Base-by-base conservation (phyloP, 2,113 vertebrate species). In the Neodontobutis hainanensis region DNA sequence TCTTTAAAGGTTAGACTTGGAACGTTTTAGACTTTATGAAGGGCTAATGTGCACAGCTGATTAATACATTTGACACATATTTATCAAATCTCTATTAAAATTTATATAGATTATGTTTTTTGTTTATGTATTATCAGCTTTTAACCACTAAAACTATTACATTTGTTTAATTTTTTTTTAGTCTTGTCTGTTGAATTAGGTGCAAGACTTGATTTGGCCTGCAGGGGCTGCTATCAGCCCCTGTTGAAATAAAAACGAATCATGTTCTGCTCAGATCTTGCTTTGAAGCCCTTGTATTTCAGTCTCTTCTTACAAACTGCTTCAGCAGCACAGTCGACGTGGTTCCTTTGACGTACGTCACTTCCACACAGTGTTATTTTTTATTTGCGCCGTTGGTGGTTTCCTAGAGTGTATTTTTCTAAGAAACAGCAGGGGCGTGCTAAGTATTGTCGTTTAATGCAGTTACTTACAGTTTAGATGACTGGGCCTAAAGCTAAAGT, bases 371-470 rank as follows among this genome's bases (percentile, higher is more conserved):
- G 79, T 88, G 77, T 87, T 88, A 32, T 50, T 77, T 3, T 43
- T 61, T 1, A 44, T 67, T 60, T 75, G 10, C 43, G 51, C 55
- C 52, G 59, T 48, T 46, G 47, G 51, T 62, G 32, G 81, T 85
- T 73, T 61, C 65, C 57, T 50, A 58, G 16, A 70, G 80, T 70
- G 65, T 77, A 69, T 75, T 78, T 81, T 80, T 82, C 70, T 80
- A 80, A 78, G 62, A 72, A 83, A 78, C 78, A 77, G 63, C 87
- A 84, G 89, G 86, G 84, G 79, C 62, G 72, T 67, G 78, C 76
- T 42, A 58, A 81, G 85, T 85, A 78, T 89, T 87, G 63, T 68
- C 82, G 65, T 52, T 80, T 42, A 75, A 68, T 70, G 79, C 80
- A 83, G 79, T 85, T 80, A 60, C 61, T 82, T 51, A 51, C 49